Percentiles rank a stretch among this genome's conserved stretches.
These are phyloP conservation scores for Agelas oroides DNA, from an alignment of 37 sponge, comb jelly and placozoan genomes.

Conservation along the genomic window DNA sequence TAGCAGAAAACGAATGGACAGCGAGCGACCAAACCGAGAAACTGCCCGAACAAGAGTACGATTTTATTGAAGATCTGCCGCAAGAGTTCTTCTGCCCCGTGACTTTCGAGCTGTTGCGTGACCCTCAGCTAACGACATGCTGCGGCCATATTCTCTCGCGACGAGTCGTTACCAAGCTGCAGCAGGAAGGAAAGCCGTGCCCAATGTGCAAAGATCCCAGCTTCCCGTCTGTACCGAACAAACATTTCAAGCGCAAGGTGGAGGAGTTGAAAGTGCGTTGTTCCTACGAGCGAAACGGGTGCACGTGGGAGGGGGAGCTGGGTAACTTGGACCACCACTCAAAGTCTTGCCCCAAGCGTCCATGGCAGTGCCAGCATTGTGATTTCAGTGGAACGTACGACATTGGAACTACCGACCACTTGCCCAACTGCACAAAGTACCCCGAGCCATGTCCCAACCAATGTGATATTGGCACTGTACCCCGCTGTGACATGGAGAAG, in stretches of 20 bases:
- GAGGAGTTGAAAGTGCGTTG: slow-evolving; percentile 29
- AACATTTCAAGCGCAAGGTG: slow-evolving; percentile 16
- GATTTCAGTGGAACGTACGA: slow-evolving; percentile 8
- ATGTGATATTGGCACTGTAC: slow-evolving; percentile 9
- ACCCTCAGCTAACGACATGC: slow-evolving; percentile 50
- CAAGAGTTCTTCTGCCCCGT: slow-evolving; percentile 37
- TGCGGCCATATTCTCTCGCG: slow-evolving; percentile 40
- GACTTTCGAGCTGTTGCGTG: slow-evolving; percentile 20
- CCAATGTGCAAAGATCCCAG: slow-evolving; percentile 25
- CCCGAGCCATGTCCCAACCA: slow-evolving; percentile 39
- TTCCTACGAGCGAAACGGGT: slow-evolving; percentile 30
- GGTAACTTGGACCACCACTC: slow-evolving; percentile 11
- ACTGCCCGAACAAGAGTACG: background rate
- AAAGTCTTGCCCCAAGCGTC: slow-evolving; percentile 25
- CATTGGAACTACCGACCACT: slow-evolving; percentile 8
- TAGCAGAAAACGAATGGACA: no score
- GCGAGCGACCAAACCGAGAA: no score
- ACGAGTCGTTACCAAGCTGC: background rate
- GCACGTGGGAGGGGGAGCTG: slow-evolving; percentile 50
- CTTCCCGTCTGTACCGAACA: background rate
- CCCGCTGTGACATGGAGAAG: slow-evolving; percentile 16
- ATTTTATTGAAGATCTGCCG: slow-evolving; percentile 20
- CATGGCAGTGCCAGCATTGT: slow-evolving; percentile 34
- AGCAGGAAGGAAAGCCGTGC: slow-evolving; percentile 32
- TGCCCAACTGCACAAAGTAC: slow-evolving; percentile 2